Conservation (phyloP, 2,888 invertebrate species). For the Flexamia atlantica region DNA sequence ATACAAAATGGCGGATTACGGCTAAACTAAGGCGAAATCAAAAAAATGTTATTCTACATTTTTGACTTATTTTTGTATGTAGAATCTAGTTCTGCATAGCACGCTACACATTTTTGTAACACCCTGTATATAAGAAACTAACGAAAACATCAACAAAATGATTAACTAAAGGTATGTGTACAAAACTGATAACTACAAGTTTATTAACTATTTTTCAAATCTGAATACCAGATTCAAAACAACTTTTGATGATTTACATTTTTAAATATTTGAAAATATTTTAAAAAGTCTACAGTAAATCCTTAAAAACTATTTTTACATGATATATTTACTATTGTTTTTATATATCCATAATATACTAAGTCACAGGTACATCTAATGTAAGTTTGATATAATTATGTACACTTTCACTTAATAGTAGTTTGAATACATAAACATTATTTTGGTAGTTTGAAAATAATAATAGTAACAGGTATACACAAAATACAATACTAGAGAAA, state of each 20-base stretch:
- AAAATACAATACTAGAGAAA: constrained; percentile 23
- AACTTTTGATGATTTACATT: background rate
- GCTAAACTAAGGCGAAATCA: no score
- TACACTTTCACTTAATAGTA: background rate
- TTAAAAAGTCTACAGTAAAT: background rate
- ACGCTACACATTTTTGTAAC: no score
- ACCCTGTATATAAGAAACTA: no score
- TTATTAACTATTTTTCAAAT: no score
- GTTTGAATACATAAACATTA: background rate
- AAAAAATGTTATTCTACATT: no score
- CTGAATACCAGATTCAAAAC: no score
- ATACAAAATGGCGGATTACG: no score
- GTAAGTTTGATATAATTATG: background rate
- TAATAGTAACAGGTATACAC: background rate
- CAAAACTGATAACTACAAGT: no score
- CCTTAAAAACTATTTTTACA: constrained; percentile 1
- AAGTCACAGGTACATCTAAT: background rate
- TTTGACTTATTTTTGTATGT: no score
- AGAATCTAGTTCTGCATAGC: no score
- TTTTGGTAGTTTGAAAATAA: background rate
- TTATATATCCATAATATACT: background rate
- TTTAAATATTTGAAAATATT: background rate
- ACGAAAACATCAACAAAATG: no score
- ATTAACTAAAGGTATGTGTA: no score
- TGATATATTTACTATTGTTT: background rate